Evolutionary conservation across 2,888 invertebrate genomes (phyloP).

Genomic region (Melolontha melolontha): DNA sequence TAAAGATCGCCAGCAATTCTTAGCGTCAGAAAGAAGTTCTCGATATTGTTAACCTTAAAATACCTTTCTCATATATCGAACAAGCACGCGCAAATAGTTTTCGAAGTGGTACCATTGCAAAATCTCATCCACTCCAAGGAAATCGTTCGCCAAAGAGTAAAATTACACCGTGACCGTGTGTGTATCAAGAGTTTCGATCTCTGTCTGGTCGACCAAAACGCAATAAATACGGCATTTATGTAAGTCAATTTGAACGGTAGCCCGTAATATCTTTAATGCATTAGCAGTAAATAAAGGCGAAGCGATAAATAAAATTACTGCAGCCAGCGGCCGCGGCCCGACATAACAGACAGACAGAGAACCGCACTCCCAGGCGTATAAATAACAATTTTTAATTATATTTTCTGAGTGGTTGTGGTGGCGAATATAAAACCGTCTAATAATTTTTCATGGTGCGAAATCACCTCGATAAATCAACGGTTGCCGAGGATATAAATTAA

Average conservation of each 20-base stretch:
- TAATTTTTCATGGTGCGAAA: slow-evolving; percentile 42
- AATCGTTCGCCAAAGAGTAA: no score
- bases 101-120: no score
- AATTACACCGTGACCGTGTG: no score
- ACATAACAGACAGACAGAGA: slow-evolving; percentile 3
- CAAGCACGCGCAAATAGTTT: no score
- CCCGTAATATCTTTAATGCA: slow-evolving; percentile 41
- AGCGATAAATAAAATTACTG: slow-evolving; percentile 40
- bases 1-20: no score
- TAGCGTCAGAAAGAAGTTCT: no score
- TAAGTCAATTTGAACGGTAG: slow-evolving; percentile 39
- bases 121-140: no score
- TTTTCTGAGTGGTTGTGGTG: slow-evolving; percentile 30
- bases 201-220: slow-evolving; percentile 6
- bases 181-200: slow-evolving; percentile 23
- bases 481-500: slow-evolving; percentile 38
- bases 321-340: slow-evolving; percentile 2
- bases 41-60: no score
- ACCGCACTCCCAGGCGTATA: slow-evolving; percentile 28
- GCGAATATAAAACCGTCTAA: slow-evolving; percentile 41
- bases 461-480: slow-evolving; percentile 39
- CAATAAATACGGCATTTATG: slow-evolving; percentile 35
- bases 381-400: slow-evolving; percentile 44
- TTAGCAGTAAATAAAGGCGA: slow-evolving; percentile 42
- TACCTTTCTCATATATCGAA: no score